phyloP scores from a whole-genome alignment of 2,797 vertebrate species.

The Falco rusticolus region DNA sequence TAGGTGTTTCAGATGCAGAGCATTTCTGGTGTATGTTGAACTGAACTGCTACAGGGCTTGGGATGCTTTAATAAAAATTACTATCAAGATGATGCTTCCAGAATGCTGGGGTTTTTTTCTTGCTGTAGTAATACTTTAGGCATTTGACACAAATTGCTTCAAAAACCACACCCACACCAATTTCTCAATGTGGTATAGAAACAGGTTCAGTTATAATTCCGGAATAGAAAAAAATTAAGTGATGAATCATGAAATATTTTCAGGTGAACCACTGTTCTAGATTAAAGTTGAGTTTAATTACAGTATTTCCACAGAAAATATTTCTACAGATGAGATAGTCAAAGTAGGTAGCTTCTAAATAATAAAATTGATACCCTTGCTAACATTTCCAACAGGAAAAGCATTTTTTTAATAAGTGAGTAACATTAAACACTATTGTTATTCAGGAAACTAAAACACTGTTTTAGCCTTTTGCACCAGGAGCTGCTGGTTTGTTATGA shows the following conservation, averaged over 20 bases:
- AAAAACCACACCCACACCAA: not conserved
- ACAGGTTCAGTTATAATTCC: not conserved
- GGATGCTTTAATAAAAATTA: not conserved
- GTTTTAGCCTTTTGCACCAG: not conserved
- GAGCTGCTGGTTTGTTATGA: not conserved
- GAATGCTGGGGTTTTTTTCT: not conserved
- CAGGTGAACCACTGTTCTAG: not conserved
- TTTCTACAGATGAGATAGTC: not conserved
- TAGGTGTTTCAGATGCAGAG: not conserved
- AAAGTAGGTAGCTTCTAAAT: not conserved
- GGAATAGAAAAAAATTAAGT: not conserved
- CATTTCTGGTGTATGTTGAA: not conserved
- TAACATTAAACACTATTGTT: not conserved
- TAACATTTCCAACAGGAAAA: not conserved
- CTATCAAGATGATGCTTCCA: not conserved
- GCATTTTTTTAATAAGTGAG: not conserved
- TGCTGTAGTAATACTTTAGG: not conserved
- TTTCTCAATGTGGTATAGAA: not conserved
- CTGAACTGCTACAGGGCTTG: not conserved
- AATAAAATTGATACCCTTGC: not conserved
- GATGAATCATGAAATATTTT: not conserved
- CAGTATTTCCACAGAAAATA: not conserved
- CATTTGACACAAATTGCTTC: not conserved
- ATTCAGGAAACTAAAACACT: not conserved
- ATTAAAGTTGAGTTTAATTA: not conserved